Percentiles rank a stretch among this genome's conserved stretches.
phyloP scores from a whole-genome alignment of 2,113 vertebrate species.

The Dasyurus viverrinus region DNA sequence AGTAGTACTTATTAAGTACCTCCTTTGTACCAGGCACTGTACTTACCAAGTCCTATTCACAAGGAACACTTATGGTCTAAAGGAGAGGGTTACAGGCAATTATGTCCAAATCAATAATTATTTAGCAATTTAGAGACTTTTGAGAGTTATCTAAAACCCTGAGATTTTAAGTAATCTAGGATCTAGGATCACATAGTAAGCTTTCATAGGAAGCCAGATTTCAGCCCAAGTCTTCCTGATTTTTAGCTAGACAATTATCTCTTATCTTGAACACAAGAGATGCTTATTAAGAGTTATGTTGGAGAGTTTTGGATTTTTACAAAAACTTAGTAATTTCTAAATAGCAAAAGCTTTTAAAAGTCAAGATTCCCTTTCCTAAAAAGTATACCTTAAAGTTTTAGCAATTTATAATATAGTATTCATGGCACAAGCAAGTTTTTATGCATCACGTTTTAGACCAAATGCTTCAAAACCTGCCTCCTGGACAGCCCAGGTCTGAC shows the following conservation, averaged over 20 bases:
- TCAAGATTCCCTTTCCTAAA: background rate
- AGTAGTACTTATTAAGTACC: too few species aligned
- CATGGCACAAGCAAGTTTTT: slow-evolving; percentile 7
- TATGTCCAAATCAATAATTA: too few species aligned
- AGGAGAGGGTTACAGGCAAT: too few species aligned
- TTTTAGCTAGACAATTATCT: background rate
- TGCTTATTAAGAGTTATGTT: background rate
- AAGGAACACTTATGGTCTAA: too few species aligned
- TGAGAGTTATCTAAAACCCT: too few species aligned
- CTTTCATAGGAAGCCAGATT: too few species aligned
- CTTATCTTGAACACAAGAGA: background rate
- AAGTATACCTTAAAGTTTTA: background rate
- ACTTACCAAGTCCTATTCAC: too few species aligned
- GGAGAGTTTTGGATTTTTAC: slow-evolving; percentile 6
- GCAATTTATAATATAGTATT: background rate
- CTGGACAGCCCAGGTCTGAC: background rate
- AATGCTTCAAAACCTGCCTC: background rate
- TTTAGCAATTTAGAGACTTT: too few species aligned
- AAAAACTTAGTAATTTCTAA: background rate
- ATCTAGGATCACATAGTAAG: too few species aligned
- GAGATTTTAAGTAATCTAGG: too few species aligned
- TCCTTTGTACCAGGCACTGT: too few species aligned
- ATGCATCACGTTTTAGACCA: background rate
- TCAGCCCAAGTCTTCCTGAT: too few species aligned
- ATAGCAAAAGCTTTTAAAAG: slow-evolving; percentile 26